Conservation (phyloP, 1,140 invertebrate genomes). For the Atta texana region DNA sequence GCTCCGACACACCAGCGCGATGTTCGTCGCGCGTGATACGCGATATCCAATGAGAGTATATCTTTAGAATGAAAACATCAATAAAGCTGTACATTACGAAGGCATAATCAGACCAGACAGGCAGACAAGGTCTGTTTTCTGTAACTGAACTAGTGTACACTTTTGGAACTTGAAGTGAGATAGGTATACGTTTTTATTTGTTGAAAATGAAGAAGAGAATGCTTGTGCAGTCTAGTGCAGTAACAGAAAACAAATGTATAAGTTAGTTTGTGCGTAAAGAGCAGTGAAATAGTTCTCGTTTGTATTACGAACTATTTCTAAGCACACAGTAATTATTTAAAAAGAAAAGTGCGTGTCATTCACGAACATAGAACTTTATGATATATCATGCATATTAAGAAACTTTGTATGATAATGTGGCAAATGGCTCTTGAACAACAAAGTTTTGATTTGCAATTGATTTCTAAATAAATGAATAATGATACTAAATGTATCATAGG, state of each 20-base stretch:
- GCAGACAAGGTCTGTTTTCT: background rate
- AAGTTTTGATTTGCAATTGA: background rate
- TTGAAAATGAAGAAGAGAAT: too few relatives aligned
- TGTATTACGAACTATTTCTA: background rate
- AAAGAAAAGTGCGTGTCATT: background rate
- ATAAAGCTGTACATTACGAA: too few relatives aligned
- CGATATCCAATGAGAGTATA: too few relatives aligned
- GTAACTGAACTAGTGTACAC: too few relatives aligned
- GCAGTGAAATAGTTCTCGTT: background rate
- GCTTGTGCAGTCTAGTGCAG: too few relatives aligned
- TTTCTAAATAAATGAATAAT: background rate
- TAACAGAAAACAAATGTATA: background rate
- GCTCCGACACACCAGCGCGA: too few relatives aligned
- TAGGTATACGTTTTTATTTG: too few relatives aligned
- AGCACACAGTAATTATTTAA: background rate
- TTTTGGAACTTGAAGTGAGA: too few relatives aligned
- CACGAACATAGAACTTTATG: background rate
- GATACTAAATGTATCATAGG: background rate
- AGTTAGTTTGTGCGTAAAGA: background rate
- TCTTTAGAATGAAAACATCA: too few relatives aligned
- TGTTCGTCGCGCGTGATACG: too few relatives aligned
- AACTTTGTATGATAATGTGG: background rate
- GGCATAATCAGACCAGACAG: too few relatives aligned
- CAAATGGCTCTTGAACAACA: background rate
- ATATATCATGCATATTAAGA: background rate